These are phyloP conservation scores for Lumbricus terrestris DNA, from an alignment of 2,888 invertebrate genomes.

Conservation along the genomic window DNA sequence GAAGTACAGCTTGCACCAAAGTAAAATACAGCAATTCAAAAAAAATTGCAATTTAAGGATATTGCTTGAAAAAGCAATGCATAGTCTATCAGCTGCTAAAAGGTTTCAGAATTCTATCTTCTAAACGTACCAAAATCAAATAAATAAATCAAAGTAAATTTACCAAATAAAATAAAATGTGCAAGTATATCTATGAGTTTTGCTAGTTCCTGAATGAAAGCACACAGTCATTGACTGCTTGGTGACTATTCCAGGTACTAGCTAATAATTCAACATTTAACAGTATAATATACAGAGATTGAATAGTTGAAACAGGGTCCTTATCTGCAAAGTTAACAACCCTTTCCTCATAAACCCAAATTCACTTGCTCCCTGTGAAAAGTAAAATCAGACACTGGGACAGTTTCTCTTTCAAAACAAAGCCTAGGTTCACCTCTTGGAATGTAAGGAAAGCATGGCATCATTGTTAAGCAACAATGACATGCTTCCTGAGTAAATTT, in stretches of 20 bases:
- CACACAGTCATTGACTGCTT: not conserved
- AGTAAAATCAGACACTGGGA: not conserved
- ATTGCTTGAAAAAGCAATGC: too few species aligned
- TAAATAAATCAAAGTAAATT: too few species aligned
- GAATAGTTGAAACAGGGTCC: not conserved
- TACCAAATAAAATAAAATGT: not conserved
- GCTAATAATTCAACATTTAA: not conserved
- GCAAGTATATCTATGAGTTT: not conserved
- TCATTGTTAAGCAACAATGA: too few species aligned
- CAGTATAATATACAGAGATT: not conserved
- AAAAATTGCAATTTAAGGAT: too few species aligned
- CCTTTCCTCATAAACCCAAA: not conserved
- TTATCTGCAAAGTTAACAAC: not conserved
- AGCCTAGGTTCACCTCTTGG: not conserved
- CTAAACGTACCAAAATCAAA: too few species aligned
- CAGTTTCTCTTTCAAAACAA: not conserved
- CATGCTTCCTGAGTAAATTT: not conserved
- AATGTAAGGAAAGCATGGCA: not conserved
- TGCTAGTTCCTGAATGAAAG: not conserved
- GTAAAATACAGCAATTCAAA: too few species aligned
- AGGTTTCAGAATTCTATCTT: too few species aligned
- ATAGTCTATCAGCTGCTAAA: too few species aligned
- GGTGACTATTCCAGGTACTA: not conserved
- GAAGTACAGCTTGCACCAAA: not conserved
- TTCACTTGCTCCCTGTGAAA: not conserved